Base-by-base conservation (phyloP, 2,888 invertebrate genomes). In the Caenorhabditis sp. region DNA sequence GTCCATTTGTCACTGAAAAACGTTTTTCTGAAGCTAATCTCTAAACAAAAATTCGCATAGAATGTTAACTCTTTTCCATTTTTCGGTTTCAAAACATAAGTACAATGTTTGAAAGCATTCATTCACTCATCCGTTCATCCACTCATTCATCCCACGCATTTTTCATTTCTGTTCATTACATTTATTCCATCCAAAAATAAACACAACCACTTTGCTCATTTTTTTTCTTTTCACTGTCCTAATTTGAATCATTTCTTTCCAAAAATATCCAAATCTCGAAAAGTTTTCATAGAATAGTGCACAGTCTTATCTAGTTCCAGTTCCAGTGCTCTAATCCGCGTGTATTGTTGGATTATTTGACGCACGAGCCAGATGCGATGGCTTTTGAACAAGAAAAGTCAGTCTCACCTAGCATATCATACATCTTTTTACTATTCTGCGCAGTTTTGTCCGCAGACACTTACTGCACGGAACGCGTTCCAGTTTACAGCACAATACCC, bases 291-390 rank as follows among this genome's bases (percentile, higher is more conserved):
- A 6, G 24, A 28, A 9, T 40, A 72, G 64, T 64, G 64, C 56
- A 58, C 62, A 20, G 44, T 64, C 58, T 64, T 24, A 47, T 47
- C 22, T 22, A 58, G 56, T 64, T 55, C 26, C 53, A 26, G 5
- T 55, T 28, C 3, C 55, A 28, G 18, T 28, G 22, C 47, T 64
- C 50, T 72, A 72, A 72, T 72, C 72, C 72, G 32, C 24, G 22
- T 55, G 47, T 28, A 18, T 47, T 47, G 32, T 28, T 5, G 35
- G 56, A 24, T 60, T 47, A n/a, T 58, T 26, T 71, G 70, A 71
- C 70, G 70, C 70, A 71, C 70, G 61, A 20, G 9, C 26, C 68
- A 47, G 40, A 28, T 67, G 55, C 20, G 44, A 24, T 8, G 5
- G 44, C 50, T 60, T 32, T 62, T 62, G 47, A 50, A 28, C 32